Base-by-base conservation (phyloP, 2,113 vertebrate genomes). In the Toxotes jaculatrix region DNA sequence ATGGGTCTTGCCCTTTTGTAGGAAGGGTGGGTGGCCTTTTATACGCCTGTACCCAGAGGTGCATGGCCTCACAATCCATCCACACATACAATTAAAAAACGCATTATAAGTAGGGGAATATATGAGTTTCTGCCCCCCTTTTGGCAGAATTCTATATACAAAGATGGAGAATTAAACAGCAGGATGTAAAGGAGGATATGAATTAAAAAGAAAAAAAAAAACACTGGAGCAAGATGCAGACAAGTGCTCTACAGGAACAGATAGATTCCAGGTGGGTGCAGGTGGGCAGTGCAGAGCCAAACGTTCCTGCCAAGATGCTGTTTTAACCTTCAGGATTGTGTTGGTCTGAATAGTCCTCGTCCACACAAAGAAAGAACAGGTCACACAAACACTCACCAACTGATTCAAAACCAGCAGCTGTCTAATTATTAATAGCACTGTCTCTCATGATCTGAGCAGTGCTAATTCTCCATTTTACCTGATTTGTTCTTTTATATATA, bases 351-450 rank as follows among this genome's bases (percentile, higher is more conserved):
- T 60, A 64, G 45, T 59, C 14, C 11, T 38, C 43, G 51, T 60
- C 42, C 55, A 40, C 40, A 10, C 59, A 67, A 12, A 55, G 62
- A 60, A 67, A 40, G 49, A 36, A 36, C 36, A 36, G 36, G 56
- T 34, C 47, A 61, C 4, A 11, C 55, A 61, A 34, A 32, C n/a
- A 72, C 19, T 23, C 68, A 45, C 60, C 38, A 3, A 59, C 17
- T 74, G 13, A 56, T 53, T 43, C 7, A 42, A 51, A n/a, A 60
- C n/a, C 17, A 43, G n/a, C 14, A 16, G 38, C 77, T 32, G 61
- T 43, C 51, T n/a, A 80, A 65, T 53, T 61, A 57, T 43, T 43
- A 66, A 38, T 45, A 47, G n/a, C n/a, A n/a, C 12, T 19, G 49
- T 72, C 36, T 74, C 70, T 34, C 56, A 13, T 62, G 34, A 61